These are phyloP conservation scores for Trogon melanurus DNA, from an alignment of 2,113 vertebrate species.

Conservation along the genomic window DNA sequence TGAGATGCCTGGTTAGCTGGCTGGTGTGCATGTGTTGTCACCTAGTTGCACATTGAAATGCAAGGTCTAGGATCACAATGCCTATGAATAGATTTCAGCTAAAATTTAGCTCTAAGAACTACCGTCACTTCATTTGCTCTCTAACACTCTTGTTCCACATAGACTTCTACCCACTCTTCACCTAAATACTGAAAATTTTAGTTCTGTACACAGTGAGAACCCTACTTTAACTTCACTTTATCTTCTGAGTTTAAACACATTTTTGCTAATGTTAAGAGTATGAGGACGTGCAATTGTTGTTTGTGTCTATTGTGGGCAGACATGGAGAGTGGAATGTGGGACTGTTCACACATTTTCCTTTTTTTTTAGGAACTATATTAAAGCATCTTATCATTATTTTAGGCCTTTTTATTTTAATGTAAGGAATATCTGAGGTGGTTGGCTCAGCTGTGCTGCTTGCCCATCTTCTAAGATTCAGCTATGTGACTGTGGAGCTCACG, in stretches of 20 bases:
- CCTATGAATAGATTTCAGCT: not conserved
- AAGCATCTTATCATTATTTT: not conserved
- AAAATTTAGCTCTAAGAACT: not conserved
- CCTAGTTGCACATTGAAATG: not conserved
- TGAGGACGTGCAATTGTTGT: accelerated
- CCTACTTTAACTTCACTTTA: not conserved
- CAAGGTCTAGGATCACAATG: not conserved
- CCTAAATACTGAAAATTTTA: not conserved
- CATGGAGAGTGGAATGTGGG: not conserved
- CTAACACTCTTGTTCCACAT: not conserved
- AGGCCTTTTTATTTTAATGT: not conserved
- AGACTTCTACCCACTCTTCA: not conserved
- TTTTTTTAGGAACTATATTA: not conserved
- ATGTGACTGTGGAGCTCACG: not conserved
- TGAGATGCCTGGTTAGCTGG: not conserved
- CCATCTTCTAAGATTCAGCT: not conserved
- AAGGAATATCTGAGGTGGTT: not conserved
- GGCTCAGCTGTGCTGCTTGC: not conserved
- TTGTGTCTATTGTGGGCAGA: not conserved
- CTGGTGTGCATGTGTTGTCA: not conserved
- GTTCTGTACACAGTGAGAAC: not conserved
- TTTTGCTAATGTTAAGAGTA: not conserved
- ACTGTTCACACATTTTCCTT: not conserved
- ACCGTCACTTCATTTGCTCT: not conserved
- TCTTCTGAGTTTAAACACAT: not conserved